phyloP scores from a whole-genome alignment of 2,797 vertebrate genomes.

The Danionella dracula region DNA sequence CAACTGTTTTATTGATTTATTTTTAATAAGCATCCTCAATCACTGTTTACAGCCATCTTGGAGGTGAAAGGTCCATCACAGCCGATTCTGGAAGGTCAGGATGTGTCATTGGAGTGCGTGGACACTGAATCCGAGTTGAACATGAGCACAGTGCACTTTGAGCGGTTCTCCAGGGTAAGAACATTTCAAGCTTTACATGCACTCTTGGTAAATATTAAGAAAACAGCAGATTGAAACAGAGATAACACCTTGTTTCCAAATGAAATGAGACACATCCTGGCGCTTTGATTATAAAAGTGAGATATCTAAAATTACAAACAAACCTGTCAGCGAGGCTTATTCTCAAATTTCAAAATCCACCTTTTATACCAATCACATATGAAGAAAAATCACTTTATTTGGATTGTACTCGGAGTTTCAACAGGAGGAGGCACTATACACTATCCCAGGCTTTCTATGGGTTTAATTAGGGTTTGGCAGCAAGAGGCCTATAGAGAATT shows the following conservation, averaged over 20 bases:
- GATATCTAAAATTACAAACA: not conserved
- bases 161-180: slow-evolving; percentile 63
- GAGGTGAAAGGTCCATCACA: slow-evolving; percentile 60
- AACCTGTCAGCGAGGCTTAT: not conserved
- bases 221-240: not conserved
- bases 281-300: not conserved
- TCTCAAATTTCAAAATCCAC: not conserved
- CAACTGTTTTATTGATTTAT: not conserved
- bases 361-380: not conserved
- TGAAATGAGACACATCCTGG: not conserved
- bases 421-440: slow-evolving; percentile 22
- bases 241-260: not conserved
- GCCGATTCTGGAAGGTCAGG: slow-evolving; percentile 58
- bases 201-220: not conserved
- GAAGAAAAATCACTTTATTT: slow-evolving; percentile 1
- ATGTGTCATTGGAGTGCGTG: slow-evolving; percentile 65
- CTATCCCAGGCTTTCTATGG: slow-evolving; percentile 11
- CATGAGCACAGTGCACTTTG: slow-evolving; percentile 66
- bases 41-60: slow-evolving; percentile 55
- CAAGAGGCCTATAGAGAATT: slow-evolving; percentile 36
- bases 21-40: too few species aligned
- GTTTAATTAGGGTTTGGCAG: slow-evolving; percentile 35
- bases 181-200: not conserved
- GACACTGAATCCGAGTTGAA: slow-evolving; percentile 54
- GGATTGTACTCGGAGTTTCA: not conserved